Conservation (phyloP, 1,140 invertebrate genomes). For the Venustaconcha ellipsiformis region DNA sequence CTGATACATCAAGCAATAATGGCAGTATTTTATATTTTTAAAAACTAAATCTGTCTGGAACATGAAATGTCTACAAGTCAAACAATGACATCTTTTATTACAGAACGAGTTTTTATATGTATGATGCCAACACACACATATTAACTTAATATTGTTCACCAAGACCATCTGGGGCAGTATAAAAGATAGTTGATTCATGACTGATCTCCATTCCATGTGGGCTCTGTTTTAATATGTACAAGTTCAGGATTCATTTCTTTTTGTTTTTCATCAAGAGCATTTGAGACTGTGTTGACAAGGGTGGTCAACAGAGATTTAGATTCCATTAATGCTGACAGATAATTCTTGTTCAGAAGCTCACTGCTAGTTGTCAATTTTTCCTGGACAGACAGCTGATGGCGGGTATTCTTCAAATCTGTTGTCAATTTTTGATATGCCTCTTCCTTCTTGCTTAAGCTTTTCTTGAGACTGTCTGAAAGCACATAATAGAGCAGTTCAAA, state of each 20-base stretch:
- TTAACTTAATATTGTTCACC: no score
- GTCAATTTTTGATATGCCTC: constrained; percentile 36
- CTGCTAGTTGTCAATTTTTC: constrained; percentile 40
- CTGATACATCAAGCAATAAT: no score
- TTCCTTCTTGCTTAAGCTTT: constrained; percentile 42
- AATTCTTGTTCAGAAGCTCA: constrained; percentile 47
- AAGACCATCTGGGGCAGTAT: no score
- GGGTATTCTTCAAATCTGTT: constrained; percentile 41
- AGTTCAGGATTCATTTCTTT: neutral
- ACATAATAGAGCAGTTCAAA: neutral
- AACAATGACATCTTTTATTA: no score
- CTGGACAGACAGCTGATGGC: constrained; percentile 36
- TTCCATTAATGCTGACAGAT: constrained; percentile 43
- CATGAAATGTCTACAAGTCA: no score
- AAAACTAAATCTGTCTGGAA: no score
- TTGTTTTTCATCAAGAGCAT: constrained; percentile 39
- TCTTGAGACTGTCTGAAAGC: constrained; percentile 41
- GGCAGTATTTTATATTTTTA: no score
- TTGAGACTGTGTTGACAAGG: constrained; percentile 31
- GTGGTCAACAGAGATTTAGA: constrained; percentile 38
- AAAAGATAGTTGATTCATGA: no score
- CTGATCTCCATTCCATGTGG: no score
- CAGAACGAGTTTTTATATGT: no score
- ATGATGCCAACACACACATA: no score
- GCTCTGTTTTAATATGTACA: no score